Conservation (phyloP, 2,797 vertebrate species). For the Thamnophis elegans region DNA sequence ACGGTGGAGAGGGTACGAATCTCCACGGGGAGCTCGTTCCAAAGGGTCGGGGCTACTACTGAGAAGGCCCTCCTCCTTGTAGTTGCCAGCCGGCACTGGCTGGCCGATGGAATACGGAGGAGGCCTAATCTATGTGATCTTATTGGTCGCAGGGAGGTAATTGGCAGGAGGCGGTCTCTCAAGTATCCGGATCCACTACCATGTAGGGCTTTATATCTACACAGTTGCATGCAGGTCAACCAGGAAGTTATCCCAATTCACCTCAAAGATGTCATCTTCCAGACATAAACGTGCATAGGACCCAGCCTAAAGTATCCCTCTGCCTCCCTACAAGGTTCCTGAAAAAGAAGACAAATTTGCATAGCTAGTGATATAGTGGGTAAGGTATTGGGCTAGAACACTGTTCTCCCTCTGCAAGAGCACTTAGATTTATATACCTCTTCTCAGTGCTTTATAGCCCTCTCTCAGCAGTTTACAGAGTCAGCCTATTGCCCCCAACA, state of each 20-base stretch:
- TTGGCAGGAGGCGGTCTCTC: too few relatives aligned
- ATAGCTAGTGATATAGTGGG: not conserved
- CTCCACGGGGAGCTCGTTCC: too few relatives aligned
- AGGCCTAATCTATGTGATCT: too few relatives aligned
- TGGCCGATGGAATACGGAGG: too few relatives aligned
- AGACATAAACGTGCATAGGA: not conserved
- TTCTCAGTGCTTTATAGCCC: not conserved
- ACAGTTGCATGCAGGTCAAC: not conserved
- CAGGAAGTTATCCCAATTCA: not conserved
- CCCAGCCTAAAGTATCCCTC: not conserved
- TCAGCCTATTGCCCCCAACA: not conserved
- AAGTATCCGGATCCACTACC: too few relatives aligned
- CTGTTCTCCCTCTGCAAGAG: not conserved
- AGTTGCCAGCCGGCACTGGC: too few relatives aligned
- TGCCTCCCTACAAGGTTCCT: not conserved
- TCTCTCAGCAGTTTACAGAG: not conserved
- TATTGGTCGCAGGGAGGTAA: too few relatives aligned
- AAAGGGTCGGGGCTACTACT: too few relatives aligned
- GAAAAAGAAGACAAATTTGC: not conserved
- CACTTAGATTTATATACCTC: not conserved
- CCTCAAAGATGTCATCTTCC: not conserved
- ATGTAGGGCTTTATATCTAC: not conserved
- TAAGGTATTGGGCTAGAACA: not conserved
- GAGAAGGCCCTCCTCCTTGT: too few relatives aligned
- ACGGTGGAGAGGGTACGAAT: too few relatives aligned